Evolutionary conservation across 2,888 invertebrate genomes (phyloP).

Genomic region (Erynnis tages): DNA sequence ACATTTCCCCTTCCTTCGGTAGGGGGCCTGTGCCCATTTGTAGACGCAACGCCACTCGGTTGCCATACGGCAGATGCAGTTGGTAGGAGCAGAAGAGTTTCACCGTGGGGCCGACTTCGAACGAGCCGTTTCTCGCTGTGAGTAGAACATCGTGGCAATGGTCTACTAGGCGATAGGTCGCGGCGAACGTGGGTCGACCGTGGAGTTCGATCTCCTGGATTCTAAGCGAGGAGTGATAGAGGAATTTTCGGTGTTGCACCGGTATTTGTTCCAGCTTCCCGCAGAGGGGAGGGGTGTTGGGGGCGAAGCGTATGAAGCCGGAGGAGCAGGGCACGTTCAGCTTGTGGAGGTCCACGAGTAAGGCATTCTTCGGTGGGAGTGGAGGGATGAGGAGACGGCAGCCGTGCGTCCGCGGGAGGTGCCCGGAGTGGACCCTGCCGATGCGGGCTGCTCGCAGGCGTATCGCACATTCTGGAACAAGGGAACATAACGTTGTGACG

Average conservation of each 20-base stretch:
- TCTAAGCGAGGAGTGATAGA: slow-evolving; percentile 79
- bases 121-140: slow-evolving; percentile 83
- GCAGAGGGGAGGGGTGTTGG: slow-evolving; percentile 79
- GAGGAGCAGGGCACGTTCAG: slow-evolving; percentile 86
- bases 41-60: slow-evolving; percentile 83
- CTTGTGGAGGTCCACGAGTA: slow-evolving; percentile 84
- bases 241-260: slow-evolving; percentile 75
- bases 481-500: not conserved
- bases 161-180: slow-evolving; percentile 85
- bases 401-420: slow-evolving; percentile 74
- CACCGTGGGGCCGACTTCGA: slow-evolving; percentile 82
- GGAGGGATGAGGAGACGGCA: slow-evolving; percentile 81
- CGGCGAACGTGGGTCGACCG: slow-evolving; percentile 85
- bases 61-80: slow-evolving; percentile 87
- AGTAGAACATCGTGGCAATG: slow-evolving; percentile 87
- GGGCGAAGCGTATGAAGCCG: slow-evolving; percentile 82
- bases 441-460: slow-evolving; percentile 64
- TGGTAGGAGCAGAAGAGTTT: slow-evolving; percentile 85
- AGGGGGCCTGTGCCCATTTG: slow-evolving; percentile 78
- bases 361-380: slow-evolving; percentile 70
- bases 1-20: slow-evolving; percentile 52
- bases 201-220: slow-evolving; percentile 80
- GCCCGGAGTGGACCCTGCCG: slow-evolving; percentile 76
- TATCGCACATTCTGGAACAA: slow-evolving; percentile 83
- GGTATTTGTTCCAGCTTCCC: slow-evolving; percentile 87